Evolutionary conservation across 2,797 vertebrate species (phyloP).

Genomic region (Lithobates sylvaticus): DNA sequence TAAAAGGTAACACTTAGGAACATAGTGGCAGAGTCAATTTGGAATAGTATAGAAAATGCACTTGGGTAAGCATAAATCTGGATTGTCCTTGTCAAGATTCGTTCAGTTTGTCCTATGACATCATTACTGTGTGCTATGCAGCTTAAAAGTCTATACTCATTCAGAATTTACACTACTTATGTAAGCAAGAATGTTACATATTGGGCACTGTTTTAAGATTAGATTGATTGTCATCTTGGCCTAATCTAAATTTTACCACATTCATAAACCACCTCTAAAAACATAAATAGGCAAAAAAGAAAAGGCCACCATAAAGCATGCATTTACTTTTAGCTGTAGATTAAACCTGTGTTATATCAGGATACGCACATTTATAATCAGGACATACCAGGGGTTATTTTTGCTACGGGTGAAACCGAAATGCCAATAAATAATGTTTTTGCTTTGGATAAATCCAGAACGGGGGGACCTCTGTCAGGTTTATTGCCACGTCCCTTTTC

Average conservation of each 20-base stretch:
- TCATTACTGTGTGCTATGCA: not conserved
- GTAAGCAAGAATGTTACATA: not conserved
- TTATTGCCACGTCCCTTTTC: too few species aligned
- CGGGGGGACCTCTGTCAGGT: too few species aligned
- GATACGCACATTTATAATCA: too few species aligned
- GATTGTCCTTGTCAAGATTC: conserved; percentile 27
- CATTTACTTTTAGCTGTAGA: too few species aligned
- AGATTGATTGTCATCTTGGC: too few species aligned
- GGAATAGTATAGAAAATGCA: conserved; percentile 3
- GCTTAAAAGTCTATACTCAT: not conserved
- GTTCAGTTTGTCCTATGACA: not conserved
- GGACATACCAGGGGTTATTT: too few species aligned
- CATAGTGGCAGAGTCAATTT: not conserved
- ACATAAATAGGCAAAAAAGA: not conserved
- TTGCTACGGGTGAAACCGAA: too few species aligned
- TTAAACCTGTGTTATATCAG: too few species aligned
- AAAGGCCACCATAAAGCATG: too few species aligned
- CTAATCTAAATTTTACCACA: not conserved
- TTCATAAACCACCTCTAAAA: not conserved
- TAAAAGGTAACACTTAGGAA: not conserved
- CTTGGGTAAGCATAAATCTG: conserved; percentile 28
- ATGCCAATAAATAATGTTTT: too few species aligned
- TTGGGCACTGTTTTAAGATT: not conserved
- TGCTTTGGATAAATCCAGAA: too few species aligned
- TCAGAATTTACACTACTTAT: not conserved